Evolutionary conservation across 1,140 invertebrate genomes (phyloP), one percentile per base, ranked within the genome.

Genomic region (Aphaenogaster ashmeadi): DNA sequence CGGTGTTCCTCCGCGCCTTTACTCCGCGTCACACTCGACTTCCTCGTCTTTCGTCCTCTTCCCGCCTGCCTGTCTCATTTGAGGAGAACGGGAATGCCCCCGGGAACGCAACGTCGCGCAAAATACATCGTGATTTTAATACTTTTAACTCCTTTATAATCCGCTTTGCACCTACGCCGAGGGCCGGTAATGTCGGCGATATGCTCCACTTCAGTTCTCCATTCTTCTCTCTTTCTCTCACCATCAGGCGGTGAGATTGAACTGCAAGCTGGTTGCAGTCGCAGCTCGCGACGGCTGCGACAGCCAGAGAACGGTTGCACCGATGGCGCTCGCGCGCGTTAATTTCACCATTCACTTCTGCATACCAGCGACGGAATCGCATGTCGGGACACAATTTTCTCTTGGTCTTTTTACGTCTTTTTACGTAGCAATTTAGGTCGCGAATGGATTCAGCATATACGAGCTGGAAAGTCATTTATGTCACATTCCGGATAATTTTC

Each of bases 61-160:
- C 2, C 52, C 66, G 21, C 33, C 75, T 74, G 47, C 56, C 69
- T 85, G 60, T 86, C 83, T 84, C 66, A 74, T 87, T 84, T 81
- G 80, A 83, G 79, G 79, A 80, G 84, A 91, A 90, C 88, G 86
- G 52, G 88, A 79, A 81, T 87, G 72, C 64, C 50, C 41, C 88
- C 67, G 44, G 13, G 54, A 74, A 33, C 67, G 84, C 89, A 79
- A 75, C 41, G 54, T 38, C 44, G 52, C 64, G 86, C 93, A 92
- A 93, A 94, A 94, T 94, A 93, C 93, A 92, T 93, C 90, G 91
- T 94, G 92, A 95, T 95, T 95, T 94, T 95, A 93, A 95, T 95
- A 94, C 94, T 94, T 95, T 95, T 92, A 94, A 94, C 93, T 93
- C 91, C 90, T 93, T 93, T 92, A 92, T 94, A 94, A 95, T 95